Percentiles rank a stretch among this genome's conserved stretches.
Evolutionary conservation across 2,888 invertebrate species (phyloP).

Genomic region (Pyrocoelia pectoralis): DNA sequence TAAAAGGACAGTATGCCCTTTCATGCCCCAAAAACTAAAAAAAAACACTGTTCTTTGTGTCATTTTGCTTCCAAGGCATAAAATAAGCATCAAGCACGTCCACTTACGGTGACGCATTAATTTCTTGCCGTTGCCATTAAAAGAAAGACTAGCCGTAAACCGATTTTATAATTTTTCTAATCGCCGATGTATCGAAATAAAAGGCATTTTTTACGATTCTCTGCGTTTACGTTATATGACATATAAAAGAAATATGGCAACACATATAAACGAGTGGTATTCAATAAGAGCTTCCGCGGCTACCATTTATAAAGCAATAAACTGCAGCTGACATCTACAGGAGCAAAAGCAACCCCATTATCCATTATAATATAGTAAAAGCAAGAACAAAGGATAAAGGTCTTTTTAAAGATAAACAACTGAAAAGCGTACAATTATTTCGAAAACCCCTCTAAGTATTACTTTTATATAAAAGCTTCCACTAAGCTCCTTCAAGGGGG

Average conservation of each 20-base stretch:
- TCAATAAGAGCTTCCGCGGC: conserved; percentile 20
- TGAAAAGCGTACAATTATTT: neutral
- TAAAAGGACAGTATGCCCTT: too few species aligned
- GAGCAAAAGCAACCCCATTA: conserved; percentile 17
- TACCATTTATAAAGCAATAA: conserved; percentile 28
- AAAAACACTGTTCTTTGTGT: too few species aligned
- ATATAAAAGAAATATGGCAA: neutral
- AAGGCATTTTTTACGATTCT: neutral
- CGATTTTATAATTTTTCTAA: too few species aligned
- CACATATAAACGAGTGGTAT: conserved; percentile 11
- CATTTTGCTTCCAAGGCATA: too few species aligned
- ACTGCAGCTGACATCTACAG: conserved; percentile 25
- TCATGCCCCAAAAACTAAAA: too few species aligned
- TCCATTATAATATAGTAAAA: conserved; percentile 12
- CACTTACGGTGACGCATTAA: too few species aligned
- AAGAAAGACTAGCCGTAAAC: too few species aligned
- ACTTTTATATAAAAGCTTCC: neutral
- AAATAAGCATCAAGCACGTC: too few species aligned
- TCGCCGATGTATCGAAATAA: neutral
- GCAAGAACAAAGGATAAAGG: conserved; percentile 4
- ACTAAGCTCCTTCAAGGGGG: neutral
- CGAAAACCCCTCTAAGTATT: neutral
- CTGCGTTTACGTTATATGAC: neutral
- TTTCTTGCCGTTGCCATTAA: too few species aligned
- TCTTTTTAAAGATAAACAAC: neutral